These are phyloP conservation scores for Conus ventricosus DNA, from an alignment of 1,140 invertebrate genomes.

Conservation along the genomic window DNA sequence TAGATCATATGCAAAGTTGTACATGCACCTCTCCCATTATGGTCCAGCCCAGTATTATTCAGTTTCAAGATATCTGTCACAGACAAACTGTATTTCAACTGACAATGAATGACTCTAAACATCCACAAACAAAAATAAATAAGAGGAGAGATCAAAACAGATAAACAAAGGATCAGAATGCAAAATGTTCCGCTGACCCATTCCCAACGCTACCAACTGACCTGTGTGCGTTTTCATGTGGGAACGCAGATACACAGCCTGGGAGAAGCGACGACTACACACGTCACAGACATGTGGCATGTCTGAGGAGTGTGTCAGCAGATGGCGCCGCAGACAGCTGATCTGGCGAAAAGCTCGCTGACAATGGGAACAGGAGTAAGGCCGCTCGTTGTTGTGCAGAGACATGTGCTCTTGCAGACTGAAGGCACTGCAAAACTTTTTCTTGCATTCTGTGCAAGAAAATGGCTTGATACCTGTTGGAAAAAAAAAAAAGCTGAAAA, in stretches of 20 bases:
- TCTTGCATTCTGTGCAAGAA: slow-evolving; percentile 65
- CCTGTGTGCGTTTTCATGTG: slow-evolving; percentile 72
- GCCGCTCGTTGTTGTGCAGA: slow-evolving; percentile 61
- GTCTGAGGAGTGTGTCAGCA: slow-evolving; percentile 65
- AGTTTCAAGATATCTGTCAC: too few relatives aligned
- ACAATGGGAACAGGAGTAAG: slow-evolving; percentile 65
- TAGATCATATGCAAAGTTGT: too few relatives aligned
- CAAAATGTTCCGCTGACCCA: too few relatives aligned
- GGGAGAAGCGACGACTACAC: slow-evolving; percentile 64
- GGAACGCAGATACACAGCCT: slow-evolving; percentile 68
- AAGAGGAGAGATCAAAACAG: too few relatives aligned
- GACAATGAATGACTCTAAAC: too few relatives aligned
- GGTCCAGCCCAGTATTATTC: too few relatives aligned
- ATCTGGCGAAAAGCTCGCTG: slow-evolving; percentile 66
- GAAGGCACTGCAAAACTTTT: slow-evolving; percentile 67
- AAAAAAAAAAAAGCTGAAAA: not conserved
- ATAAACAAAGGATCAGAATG: too few relatives aligned
- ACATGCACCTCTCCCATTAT: too few relatives aligned
- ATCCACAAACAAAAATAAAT: too few relatives aligned
- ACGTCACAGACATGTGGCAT: slow-evolving; percentile 62
- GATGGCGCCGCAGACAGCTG: slow-evolving; percentile 65
- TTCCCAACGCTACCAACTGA: slow-evolving; percentile 7
- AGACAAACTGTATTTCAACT: too few relatives aligned
- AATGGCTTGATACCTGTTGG: slow-evolving; percentile 70
- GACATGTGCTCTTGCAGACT: slow-evolving; percentile 68